Percentiles rank a stretch among this genome's conserved stretches.
These are phyloP conservation scores for Pteruthius melanotis DNA, from an alignment of 2,113 vertebrate species.

Conservation along the genomic window DNA sequence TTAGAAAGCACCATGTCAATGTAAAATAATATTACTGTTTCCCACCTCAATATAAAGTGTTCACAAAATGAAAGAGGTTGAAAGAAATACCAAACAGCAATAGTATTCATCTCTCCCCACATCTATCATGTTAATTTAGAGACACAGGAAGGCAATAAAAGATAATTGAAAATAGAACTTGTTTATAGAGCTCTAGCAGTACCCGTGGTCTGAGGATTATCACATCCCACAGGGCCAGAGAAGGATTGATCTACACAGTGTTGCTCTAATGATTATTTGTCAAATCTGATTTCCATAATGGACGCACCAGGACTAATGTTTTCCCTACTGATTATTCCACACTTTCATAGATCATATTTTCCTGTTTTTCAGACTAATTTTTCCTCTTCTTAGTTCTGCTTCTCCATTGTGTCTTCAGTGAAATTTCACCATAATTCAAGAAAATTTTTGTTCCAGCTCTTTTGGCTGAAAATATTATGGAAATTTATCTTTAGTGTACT, in stretches of 20 bases:
- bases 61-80: not conserved
- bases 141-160: not conserved
- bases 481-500: not conserved
- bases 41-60: not conserved
- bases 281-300: not conserved
- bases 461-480: not conserved
- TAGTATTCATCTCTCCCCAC: not conserved
- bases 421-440: not conserved
- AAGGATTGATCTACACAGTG: not conserved
- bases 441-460: not conserved
- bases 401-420: not conserved
- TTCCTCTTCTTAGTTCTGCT: not conserved
- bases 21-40: not conserved
- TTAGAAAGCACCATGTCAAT: not conserved
- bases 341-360: not conserved
- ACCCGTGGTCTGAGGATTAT: not conserved
- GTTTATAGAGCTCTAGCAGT: not conserved
- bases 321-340: not conserved
- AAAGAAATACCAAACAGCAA: not conserved
- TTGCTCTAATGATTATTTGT: not conserved
- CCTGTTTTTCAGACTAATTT: not conserved
- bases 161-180: not conserved
- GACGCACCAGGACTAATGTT: not conserved
- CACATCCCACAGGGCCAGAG: not conserved
- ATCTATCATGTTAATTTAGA: not conserved